A percentile compares a stretch with the other conserved stretches of the same genome.
Conservation (phyloP, 2,113 vertebrate species). For the Aptenodytes forsteri region DNA sequence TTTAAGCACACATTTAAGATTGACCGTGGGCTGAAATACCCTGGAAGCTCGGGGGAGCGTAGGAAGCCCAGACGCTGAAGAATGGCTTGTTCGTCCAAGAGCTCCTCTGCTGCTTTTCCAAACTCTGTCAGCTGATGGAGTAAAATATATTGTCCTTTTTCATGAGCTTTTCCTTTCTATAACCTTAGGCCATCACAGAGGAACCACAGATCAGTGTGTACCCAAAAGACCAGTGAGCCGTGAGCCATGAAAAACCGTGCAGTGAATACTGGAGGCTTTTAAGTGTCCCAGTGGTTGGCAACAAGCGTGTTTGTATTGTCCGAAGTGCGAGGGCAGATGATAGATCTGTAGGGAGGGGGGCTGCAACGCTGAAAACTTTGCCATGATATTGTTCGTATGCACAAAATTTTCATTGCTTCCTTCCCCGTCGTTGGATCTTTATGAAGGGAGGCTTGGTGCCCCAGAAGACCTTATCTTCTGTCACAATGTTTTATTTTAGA, state of each 20-base stretch:
- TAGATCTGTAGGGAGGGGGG: not conserved
- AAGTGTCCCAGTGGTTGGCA: not conserved
- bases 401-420: not conserved
- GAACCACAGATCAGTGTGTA: not conserved
- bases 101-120: not conserved
- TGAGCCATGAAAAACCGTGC: not conserved
- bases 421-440: not conserved
- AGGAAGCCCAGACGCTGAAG: not conserved
- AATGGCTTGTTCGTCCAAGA: not conserved
- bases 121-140: not conserved
- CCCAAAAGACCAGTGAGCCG: not conserved
- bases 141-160: not conserved
- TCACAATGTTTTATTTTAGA: not conserved
- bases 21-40: not conserved
- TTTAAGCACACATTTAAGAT: not conserved
- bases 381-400: not conserved
- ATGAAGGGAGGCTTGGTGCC: not conserved
- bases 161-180: not conserved
- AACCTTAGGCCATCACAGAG: not conserved
- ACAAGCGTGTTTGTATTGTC: not conserved
- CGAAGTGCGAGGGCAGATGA: fast-evolving
- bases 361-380: not conserved
- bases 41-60: not conserved
- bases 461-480: not conserved
- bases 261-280: not conserved